Evolutionary conservation across 1,140 invertebrate genomes (phyloP), one percentile per base, ranked within the genome.

Genomic region (Drosophila ficusphila): DNA sequence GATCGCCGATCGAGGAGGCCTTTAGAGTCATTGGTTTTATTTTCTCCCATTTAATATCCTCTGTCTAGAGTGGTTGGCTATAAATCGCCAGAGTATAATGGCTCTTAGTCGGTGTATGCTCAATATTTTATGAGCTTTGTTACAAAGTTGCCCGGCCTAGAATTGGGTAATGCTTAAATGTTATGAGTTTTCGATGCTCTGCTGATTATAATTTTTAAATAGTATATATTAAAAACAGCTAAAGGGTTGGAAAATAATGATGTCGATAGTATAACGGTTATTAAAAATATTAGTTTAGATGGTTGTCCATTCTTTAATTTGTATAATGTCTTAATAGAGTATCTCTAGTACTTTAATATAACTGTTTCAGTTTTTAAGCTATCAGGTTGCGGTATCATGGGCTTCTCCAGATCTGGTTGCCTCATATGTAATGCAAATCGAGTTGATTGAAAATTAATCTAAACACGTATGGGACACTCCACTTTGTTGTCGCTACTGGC

Each of bases 401-500:
- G 7, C 11, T 29, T 2, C 44, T 11, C 7, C n/a, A 21, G 23
- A 60, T 29, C 14, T 36, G 60, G 56, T 27, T 47, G 54, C 60
- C 60, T 64, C 60, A 71, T 71, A 83, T 85, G 54, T 54, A 71
- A 83, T 83, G 79, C 81, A 79, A 83, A 85, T 79, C 64, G 57
- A 68, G 71, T 85, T 85, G 82, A 83, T 85, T 86, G 76, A 86
- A 85, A 85, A 86, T 79, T 68, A 85, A 85, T 86, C 76, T 85
- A 85, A 85, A 86, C 78, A 86, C 79, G 65, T 58, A 76, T 64
- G 78, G 60, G 67, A 72, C 57, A 58, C 38, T 49, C 36, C 0
- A 23, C 47, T 57, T 31, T 42, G 52, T 33, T 65, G 72, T 38
- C 36, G 44, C 74, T 72, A 77, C 53, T 72, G 51, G 36, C 58